Base-by-base conservation (phyloP, 2,888 invertebrate genomes). In the Ochropleura plecta region DNA sequence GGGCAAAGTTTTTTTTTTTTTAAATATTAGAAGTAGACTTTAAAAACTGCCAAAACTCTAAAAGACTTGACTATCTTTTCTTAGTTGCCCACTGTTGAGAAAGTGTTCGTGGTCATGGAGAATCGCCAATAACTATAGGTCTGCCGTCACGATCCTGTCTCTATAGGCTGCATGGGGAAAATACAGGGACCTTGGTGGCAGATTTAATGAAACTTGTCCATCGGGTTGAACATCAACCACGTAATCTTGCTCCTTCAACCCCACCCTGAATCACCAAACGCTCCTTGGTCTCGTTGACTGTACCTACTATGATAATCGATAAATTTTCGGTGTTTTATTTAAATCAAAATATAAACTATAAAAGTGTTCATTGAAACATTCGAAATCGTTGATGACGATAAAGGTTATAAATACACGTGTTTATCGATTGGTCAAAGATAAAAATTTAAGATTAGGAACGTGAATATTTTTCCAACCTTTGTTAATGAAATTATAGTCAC, bases 311-410 rank as follows among this genome's bases (percentile, higher is more conserved):
- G 20, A 20, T 20, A 14, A n/a, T 8, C 8, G 2, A 16, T 12
- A 8, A 5, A 5, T 5, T 49, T 73, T n/a, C 9, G 5, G 14
- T n/a, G 44, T 70, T 53, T 30, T 30, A 51, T n/a, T 42, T 0
- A 6, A 53, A 70, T 8, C 4, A 48, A 48, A 69, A 40, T 30
- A 30, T 30, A 30, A 30, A 30, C 30, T 30, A 30, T 30, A 30
- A 9, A 8, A 14, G 14, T n/a, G 49, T 73, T n/a, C 48, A 18
- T 55, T 71, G 30, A 72, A 72, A 18, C 7, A 42, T 44, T 18
- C 10, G 5, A 10, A 46, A 40, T 53, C 40, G 5, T 46, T 46
- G 7, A 46, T 20, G 46, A 71, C 40, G 16, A 57, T 57, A 71
- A 55, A 9, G 3, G n/a, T 46, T 18, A 9, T 30, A 40, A 72